Conservation (phyloP, 2,113 vertebrate species). For the Falcunculus frontatus region DNA sequence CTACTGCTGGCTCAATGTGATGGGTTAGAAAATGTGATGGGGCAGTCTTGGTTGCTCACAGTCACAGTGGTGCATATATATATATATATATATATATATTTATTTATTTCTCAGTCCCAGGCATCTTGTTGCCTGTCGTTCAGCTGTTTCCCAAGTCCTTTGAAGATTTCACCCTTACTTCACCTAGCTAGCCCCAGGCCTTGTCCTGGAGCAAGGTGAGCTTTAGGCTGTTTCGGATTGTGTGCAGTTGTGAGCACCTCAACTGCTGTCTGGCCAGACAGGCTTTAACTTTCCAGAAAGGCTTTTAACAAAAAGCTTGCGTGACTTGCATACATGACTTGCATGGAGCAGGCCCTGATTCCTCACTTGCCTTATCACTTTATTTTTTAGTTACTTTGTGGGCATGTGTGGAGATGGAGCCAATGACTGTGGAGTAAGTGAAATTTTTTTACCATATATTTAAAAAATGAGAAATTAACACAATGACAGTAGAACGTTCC, state of each 20-base stretch:
- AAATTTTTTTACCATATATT: neutral
- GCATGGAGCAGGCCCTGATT: neutral
- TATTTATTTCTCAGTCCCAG: neutral
- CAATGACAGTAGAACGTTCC: neutral
- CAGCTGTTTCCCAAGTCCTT: neutral
- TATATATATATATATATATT: neutral
- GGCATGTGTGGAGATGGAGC: constrained; percentile 83
- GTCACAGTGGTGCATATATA: neutral
- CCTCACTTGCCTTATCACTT: neutral
- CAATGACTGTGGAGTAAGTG: constrained; percentile 82
- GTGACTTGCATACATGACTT: neutral
- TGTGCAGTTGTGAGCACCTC: neutral
- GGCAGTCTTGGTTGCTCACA: neutral
- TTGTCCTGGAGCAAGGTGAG: neutral
- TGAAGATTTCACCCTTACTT: neutral
- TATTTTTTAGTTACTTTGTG: constrained; percentile 75
- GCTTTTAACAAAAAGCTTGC: neutral
- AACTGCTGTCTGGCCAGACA: neutral
- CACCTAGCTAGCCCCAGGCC: neutral
- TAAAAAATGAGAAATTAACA: neutral
- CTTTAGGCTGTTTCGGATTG: neutral
- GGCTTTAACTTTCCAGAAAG: neutral
- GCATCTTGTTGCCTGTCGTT: neutral
- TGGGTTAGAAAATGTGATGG: neutral
- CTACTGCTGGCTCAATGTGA: neutral